These are phyloP conservation scores for Drosophila pectinifera DNA, from an alignment of 1,140 invertebrate species.

Conservation along the genomic window DNA sequence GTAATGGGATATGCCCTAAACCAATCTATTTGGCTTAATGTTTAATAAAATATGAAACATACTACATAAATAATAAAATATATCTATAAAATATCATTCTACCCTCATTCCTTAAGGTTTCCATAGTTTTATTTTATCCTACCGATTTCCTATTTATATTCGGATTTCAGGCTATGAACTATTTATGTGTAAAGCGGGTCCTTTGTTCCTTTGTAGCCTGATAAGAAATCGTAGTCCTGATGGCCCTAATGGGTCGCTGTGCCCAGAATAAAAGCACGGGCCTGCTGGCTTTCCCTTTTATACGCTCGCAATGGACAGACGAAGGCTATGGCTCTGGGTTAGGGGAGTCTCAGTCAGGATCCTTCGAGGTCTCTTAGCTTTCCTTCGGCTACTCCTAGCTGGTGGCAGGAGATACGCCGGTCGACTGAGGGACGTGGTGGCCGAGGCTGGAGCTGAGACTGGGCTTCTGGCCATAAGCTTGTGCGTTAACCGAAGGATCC, in stretches of 20 bases:
- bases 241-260: neutral
- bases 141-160: no score
- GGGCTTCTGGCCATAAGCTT: constrained; percentile 67
- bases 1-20: constrained; percentile 53
- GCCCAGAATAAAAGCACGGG: constrained; percentile 28
- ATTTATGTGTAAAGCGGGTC: neutral
- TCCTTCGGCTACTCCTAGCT: neutral
- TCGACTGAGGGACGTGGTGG: constrained; percentile 39
- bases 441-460: constrained; percentile 64
- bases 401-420: neutral
- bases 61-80: neutral
- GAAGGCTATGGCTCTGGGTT: constrained; percentile 1
- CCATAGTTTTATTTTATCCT: no score
- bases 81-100: neutral
- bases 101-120: neutral
- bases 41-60: constrained; percentile 1
- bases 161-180: accelerated
- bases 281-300: neutral
- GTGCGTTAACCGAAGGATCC: constrained; percentile 53
- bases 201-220: neutral
- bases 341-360: constrained; percentile 13
- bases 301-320: constrained; percentile 21
- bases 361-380: neutral
- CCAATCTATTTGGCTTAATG: constrained; percentile 15
- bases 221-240: neutral